phyloP scores from a whole-genome alignment of 2,797 vertebrate species.

The Amniataba percoides region DNA sequence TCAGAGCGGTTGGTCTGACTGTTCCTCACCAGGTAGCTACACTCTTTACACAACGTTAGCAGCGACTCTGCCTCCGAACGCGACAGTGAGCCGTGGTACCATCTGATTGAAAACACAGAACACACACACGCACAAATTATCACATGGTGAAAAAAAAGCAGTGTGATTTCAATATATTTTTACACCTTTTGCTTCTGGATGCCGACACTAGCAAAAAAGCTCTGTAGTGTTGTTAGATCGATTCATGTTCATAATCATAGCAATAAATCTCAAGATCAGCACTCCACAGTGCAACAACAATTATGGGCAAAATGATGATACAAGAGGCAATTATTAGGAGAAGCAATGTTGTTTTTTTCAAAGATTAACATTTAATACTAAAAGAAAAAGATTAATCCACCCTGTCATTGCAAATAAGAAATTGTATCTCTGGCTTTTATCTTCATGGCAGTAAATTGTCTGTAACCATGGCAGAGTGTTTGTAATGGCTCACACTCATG shows the following conservation, averaged over 20 bases:
- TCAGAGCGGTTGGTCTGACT: conserved; percentile 92
- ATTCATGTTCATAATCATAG: background rate
- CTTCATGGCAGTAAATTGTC: no score
- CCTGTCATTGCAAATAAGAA: no score
- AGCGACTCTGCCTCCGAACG: conserved; percentile 91
- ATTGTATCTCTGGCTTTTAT: no score
- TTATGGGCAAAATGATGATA: background rate
- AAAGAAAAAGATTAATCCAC: no score
- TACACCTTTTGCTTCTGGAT: background rate
- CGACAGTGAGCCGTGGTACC: conserved; percentile 94
- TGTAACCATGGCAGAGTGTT: no score
- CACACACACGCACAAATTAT: conserved; percentile 21
- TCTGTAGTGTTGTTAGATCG: no score
- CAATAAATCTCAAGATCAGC: conserved; percentile 2
- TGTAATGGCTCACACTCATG: no score
- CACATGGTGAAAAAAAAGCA: background rate
- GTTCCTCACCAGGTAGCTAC: conserved; percentile 94
- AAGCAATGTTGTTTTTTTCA: background rate
- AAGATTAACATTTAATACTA: background rate
- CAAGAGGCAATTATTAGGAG: no score
- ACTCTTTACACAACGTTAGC: conserved; percentile 92
- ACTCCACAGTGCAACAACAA: background rate
- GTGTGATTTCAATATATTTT: background rate
- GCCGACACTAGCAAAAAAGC: background rate
- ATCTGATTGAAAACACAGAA: conserved; percentile 79